Conservation (phyloP, 2,888 invertebrate species). For the Acutogordius australiensis region DNA sequence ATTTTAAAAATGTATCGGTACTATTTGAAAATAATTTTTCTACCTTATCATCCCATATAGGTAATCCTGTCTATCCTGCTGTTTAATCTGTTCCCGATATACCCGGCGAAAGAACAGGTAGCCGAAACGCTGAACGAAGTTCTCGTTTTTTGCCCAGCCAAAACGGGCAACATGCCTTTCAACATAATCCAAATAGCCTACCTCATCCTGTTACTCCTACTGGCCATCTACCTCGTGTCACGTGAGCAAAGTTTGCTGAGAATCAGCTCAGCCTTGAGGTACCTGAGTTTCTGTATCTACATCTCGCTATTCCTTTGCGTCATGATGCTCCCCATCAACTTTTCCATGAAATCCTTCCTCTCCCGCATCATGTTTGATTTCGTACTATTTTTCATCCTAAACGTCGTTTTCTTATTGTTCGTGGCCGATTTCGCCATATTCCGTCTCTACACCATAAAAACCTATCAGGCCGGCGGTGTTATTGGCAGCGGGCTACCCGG, state of each 20-base stretch:
- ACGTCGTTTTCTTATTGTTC: neutral
- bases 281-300: neutral
- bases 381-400: neutral
- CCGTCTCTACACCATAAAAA: constrained; percentile 2
- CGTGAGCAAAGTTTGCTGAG: neutral
- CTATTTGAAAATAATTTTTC: too few relatives aligned
- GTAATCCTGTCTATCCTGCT: neutral
- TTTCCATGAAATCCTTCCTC: constrained; percentile 7
- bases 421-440: constrained; percentile 8
- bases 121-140: constrained; percentile 4
- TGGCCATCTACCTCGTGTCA: neutral
- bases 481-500: too few relatives aligned
- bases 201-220: neutral
- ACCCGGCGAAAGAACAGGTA: neutral
- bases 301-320: constrained; percentile 2
- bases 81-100: neutral
- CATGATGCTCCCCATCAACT: constrained; percentile 3
- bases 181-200: constrained; percentile 3
- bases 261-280: constrained; percentile 4
- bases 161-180: neutral
- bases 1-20: too few relatives aligned
- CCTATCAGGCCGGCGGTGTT: neutral
- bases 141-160: neutral
- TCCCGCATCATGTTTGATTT: constrained; percentile 8
- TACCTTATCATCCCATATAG: too few relatives aligned